Conservation (phyloP, 2,797 vertebrate species). For the Trematomus bernacchii region DNA sequence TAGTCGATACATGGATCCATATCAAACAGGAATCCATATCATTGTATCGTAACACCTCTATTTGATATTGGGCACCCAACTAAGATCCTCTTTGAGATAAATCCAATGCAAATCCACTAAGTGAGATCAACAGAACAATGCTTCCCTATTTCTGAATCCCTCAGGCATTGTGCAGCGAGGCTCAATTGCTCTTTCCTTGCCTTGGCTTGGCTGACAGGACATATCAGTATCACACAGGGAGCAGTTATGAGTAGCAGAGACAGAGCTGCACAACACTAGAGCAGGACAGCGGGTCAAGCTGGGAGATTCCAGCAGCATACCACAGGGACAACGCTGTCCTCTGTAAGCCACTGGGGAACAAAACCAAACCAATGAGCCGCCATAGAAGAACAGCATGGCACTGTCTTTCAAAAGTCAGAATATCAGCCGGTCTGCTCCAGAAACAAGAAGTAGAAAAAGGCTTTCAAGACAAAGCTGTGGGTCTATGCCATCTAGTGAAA, state of each 20-base stretch:
- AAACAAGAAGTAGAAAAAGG: not conserved
- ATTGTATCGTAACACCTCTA: too few relatives aligned
- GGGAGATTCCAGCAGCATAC: constrained; percentile 52
- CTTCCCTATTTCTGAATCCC: constrained; percentile 29
- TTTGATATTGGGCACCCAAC: not conserved
- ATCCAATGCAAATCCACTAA: not conserved
- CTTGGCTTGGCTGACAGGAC: constrained; percentile 51
- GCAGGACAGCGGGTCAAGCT: constrained; percentile 61
- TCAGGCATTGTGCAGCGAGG: constrained; percentile 16
- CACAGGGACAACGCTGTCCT: constrained; percentile 57
- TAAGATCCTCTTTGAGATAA: not conserved
- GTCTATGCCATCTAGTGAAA: constrained; percentile 15
- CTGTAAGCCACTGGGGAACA: constrained; percentile 33
- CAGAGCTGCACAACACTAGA: constrained; percentile 23
- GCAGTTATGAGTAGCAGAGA: constrained; percentile 25
- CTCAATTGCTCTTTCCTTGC: constrained; percentile 29
- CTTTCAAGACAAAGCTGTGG: constrained; percentile 6
- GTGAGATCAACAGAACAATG: constrained; percentile 25
- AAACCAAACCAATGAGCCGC: constrained; percentile 19
- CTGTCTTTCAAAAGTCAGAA: constrained; percentile 14
- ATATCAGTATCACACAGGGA: constrained; percentile 42
- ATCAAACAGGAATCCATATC: too few relatives aligned
- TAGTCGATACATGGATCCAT: too few relatives aligned
- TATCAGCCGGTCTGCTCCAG: constrained; percentile 8
- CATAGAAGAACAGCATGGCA: not conserved